Conservation (phyloP, 2,797 vertebrate species). For the Pterois miles region DNA sequence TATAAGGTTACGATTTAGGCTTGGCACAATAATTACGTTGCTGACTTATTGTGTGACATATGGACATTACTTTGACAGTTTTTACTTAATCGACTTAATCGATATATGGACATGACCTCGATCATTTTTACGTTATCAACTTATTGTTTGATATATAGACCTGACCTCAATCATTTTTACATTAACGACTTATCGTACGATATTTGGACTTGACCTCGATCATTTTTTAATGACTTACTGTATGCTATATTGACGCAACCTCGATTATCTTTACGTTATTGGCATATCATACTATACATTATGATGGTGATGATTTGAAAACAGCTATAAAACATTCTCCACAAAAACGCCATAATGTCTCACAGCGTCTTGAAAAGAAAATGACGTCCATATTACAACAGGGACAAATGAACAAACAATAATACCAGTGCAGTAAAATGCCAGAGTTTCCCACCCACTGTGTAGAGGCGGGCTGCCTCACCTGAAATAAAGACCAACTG, state of each 20-base stretch:
- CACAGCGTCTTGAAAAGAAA: not conserved
- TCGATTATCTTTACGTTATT: too few species aligned
- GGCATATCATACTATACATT: too few species aligned
- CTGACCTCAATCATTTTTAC: too few species aligned
- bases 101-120: too few species aligned
- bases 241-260: too few species aligned
- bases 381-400: not conserved
- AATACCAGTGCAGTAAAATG: not conserved
- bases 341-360: not conserved
- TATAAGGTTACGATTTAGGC: not conserved
- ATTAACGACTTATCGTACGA: not conserved
- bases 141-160: too few species aligned
- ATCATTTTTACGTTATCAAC: too few species aligned
- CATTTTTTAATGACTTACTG: too few species aligned
- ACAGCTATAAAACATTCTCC: not conserved
- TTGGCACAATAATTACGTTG: not conserved
- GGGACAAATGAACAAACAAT: not conserved
- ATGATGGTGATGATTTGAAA: conserved; percentile 18
- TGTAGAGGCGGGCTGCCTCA: not conserved
- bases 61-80: too few species aligned
- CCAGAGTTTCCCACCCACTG: too few species aligned
- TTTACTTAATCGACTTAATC: too few species aligned
- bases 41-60: too few species aligned
- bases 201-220: not conserved
- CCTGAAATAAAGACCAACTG: not conserved